Evolutionary conservation across 2,797 vertebrate genomes (phyloP).

Genomic region (Xerus rutilus): DNA sequence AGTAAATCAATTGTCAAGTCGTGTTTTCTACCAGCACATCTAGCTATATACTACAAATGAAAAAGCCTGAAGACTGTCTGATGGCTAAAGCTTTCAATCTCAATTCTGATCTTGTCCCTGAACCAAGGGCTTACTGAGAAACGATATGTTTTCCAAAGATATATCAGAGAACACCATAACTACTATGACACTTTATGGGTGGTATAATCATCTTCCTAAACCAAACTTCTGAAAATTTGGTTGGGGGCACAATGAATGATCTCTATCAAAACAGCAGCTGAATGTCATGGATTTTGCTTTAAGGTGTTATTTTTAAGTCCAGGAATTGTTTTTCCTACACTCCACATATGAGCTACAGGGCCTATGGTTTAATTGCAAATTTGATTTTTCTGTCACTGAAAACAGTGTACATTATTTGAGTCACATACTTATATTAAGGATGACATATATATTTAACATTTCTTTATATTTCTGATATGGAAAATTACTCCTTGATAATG

Average conservation of each 20-base stretch:
- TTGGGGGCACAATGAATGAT: slow-evolving; percentile 70
- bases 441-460: not conserved
- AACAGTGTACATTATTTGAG: slow-evolving; percentile 1
- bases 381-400: slow-evolving; percentile 65
- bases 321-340: slow-evolving; percentile 64
- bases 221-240: slow-evolving; percentile 77
- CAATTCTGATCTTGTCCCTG: slow-evolving; percentile 78
- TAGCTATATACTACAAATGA: slow-evolving; percentile 72
- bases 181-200: slow-evolving; percentile 73
- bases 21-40: slow-evolving; percentile 80
- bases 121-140: slow-evolving; percentile 70
- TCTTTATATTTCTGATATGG: not conserved
- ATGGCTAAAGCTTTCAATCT: slow-evolving; percentile 82
- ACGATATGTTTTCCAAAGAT: slow-evolving; percentile 72
- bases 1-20: slow-evolving; percentile 81
- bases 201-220: slow-evolving; percentile 74
- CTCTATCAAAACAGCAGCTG: slow-evolving; percentile 59
- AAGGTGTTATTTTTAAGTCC: slow-evolving; percentile 70
- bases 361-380: slow-evolving; percentile 77
- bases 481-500: not conserved
- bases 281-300: slow-evolving; percentile 67
- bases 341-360: slow-evolving; percentile 50
- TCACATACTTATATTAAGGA: slow-evolving; percentile 28
- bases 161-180: slow-evolving; percentile 76
- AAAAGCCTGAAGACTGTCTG: slow-evolving; percentile 80